Evolutionary conservation across 2,888 invertebrate genomes (phyloP).

Genomic region (Xestia sexstrigata): DNA sequence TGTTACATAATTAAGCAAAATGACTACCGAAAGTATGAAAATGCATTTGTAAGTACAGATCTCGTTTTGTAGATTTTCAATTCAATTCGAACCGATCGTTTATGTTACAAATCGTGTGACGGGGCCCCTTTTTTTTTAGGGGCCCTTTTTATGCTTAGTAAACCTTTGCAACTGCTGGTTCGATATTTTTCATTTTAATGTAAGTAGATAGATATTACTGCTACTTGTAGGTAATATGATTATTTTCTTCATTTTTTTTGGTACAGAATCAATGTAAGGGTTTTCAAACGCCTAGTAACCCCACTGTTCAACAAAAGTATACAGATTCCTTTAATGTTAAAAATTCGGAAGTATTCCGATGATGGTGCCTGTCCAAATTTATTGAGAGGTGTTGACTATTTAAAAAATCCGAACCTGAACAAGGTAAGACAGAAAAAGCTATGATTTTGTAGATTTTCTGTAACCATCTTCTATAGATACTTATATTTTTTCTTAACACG

Average conservation of each 20-base stretch:
- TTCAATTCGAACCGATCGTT: not conserved
- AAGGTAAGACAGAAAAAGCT: conserved; percentile 90
- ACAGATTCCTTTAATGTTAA: conserved; percentile 11
- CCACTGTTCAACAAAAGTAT: not conserved
- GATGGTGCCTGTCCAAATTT: conserved; percentile 91
- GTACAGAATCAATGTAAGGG: conserved; percentile 22
- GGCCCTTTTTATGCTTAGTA: not conserved
- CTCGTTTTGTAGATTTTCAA: not conserved
- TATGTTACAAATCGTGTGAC: not conserved
- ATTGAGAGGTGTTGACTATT: conserved; percentile 95
- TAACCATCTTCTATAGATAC: too few species aligned
- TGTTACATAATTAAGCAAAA: conserved; percentile 21
- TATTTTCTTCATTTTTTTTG: not conserved
- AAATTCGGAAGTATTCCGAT: not conserved
- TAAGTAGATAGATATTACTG: too few species aligned
- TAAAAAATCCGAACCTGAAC: conserved; percentile 94
- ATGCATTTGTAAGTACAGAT: conserved; percentile 31
- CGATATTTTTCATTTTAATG: not conserved
- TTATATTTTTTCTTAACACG: too few species aligned
- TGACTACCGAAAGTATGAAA: conserved; percentile 22
- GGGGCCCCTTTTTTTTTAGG: not conserved
- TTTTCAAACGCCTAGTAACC: conserved; percentile 15
- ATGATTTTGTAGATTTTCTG: too few species aligned
- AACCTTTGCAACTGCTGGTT: not conserved
- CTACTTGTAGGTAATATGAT: not conserved